These are phyloP conservation scores for Osmoderma eremita DNA, from an alignment of 2,888 invertebrate genomes.

Conservation along the genomic window DNA sequence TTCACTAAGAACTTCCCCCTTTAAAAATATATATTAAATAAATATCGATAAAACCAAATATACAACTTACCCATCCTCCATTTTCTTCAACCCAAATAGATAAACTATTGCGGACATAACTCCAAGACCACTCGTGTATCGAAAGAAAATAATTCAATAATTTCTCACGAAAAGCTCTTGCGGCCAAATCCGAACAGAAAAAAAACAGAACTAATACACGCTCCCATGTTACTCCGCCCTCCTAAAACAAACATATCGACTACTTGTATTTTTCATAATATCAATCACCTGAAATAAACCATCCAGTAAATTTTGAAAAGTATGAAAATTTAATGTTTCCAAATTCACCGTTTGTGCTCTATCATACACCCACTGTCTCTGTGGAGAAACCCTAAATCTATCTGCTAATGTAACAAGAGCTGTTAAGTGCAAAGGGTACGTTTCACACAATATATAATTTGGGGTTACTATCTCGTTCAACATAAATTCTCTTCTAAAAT, in stretches of 20 bases:
- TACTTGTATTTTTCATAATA: slow-evolving; percentile 12
- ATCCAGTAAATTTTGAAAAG: slow-evolving; percentile 69
- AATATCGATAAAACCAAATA: background rate
- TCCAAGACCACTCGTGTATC: slow-evolving; percentile 69
- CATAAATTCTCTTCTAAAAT: slow-evolving; percentile 18
- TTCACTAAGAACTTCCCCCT: slow-evolving; percentile 18
- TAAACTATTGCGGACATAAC: slow-evolving; percentile 67
- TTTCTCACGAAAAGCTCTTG: slow-evolving; percentile 62
- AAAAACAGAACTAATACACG: slow-evolving; percentile 68
- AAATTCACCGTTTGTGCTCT: slow-evolving; percentile 67
- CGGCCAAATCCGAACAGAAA: slow-evolving; percentile 69
- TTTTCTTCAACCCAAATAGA: slow-evolving; percentile 69
- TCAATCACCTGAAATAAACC: slow-evolving; percentile 67
- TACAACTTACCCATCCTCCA: slow-evolving; percentile 68
- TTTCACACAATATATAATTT: slow-evolving; percentile 12
- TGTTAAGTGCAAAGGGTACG: slow-evolving; percentile 12
- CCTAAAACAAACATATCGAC: slow-evolving; percentile 57
- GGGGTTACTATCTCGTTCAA: slow-evolving; percentile 13
- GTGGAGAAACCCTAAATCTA: slow-evolving; percentile 66
- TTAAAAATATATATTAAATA: background rate
- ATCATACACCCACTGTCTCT: slow-evolving; percentile 65
- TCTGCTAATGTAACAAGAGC: slow-evolving; percentile 29
- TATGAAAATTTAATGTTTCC: slow-evolving; percentile 66
- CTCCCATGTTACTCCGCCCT: slow-evolving; percentile 68
- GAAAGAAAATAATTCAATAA: slow-evolving; percentile 65